Conservation (phyloP, 2,797 vertebrate species). For the Pipistrellus pygmaeus region DNA sequence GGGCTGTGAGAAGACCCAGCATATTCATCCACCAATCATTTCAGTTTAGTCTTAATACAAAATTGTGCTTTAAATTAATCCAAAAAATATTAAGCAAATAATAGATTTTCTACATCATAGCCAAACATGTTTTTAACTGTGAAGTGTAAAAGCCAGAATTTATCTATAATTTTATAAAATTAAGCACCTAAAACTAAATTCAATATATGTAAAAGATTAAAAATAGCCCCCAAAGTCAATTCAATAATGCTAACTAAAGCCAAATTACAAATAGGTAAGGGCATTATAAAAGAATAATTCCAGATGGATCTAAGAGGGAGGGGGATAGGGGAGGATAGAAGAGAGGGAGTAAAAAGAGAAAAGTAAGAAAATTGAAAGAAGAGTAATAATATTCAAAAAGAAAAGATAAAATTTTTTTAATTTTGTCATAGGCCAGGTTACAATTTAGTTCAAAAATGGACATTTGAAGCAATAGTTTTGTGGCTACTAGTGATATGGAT, state of each 20-base stretch:
- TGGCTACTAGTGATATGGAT: not conserved
- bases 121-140: slow-evolving; percentile 72
- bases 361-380: not conserved
- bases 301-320: not conserved
- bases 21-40: slow-evolving; percentile 62
- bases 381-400: not conserved
- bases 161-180: slow-evolving; percentile 48
- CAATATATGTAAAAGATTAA: slow-evolving; percentile 39
- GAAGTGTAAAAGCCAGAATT: slow-evolving; percentile 69
- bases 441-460: not conserved
- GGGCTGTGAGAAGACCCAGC: slow-evolving; percentile 17
- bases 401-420: not conserved
- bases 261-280: slow-evolving; percentile 40
- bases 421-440: not conserved
- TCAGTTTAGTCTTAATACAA: slow-evolving; percentile 74
- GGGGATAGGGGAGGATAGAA: not conserved
- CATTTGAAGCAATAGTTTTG: slow-evolving; percentile 23
- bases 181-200: slow-evolving; percentile 55
- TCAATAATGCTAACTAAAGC: not conserved
- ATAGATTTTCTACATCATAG: slow-evolving; percentile 58
- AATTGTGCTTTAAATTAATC: slow-evolving; percentile 76
- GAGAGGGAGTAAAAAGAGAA: not conserved
- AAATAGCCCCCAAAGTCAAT: slow-evolving; percentile 23
- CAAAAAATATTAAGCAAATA: slow-evolving; percentile 84
- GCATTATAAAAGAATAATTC: slow-evolving; percentile 4